Conservation (phyloP, 2,888 invertebrate species). For the Pristionchus maxplancki region DNA sequence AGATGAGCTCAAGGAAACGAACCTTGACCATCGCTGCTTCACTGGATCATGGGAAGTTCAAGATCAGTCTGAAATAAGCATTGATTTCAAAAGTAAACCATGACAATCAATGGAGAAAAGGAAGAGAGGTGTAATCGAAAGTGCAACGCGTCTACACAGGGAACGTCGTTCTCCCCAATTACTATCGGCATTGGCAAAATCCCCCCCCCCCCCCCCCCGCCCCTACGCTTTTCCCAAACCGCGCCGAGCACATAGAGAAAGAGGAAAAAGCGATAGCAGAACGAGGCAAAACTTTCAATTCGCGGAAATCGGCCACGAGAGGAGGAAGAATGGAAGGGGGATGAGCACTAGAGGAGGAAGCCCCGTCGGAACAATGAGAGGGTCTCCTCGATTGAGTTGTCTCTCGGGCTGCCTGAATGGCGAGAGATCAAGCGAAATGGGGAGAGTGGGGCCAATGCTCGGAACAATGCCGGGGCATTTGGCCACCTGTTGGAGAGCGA, state of each 20-base stretch:
- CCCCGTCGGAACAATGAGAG: too few species aligned
- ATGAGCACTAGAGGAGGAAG: neutral
- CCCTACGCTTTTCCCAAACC: constrained; percentile 10
- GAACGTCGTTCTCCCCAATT: neutral
- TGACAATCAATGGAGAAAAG: neutral
- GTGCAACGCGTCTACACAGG: neutral
- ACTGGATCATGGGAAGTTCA: neutral
- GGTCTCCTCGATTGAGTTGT: neutral
- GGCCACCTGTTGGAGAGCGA: neutral
- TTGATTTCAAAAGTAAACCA: neutral
- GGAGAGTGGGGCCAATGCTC: neutral
- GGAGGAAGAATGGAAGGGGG: neutral
- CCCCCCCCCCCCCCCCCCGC: neutral
- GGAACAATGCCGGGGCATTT: constrained; percentile 8
- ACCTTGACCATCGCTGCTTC: constrained; percentile 1
- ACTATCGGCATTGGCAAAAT: neutral
- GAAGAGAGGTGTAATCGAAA: neutral
- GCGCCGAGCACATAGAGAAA: neutral
- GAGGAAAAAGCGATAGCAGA: neutral
- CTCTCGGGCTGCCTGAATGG: neutral
- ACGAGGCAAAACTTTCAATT: constrained; percentile 18
- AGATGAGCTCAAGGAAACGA: neutral
- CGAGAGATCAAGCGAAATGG: neutral
- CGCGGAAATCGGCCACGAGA: neutral
- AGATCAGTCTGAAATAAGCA: neutral